These are phyloP conservation scores for Lissocephala sabroskyi DNA, from an alignment of 2,888 invertebrate genomes.

Conservation along the genomic window DNA sequence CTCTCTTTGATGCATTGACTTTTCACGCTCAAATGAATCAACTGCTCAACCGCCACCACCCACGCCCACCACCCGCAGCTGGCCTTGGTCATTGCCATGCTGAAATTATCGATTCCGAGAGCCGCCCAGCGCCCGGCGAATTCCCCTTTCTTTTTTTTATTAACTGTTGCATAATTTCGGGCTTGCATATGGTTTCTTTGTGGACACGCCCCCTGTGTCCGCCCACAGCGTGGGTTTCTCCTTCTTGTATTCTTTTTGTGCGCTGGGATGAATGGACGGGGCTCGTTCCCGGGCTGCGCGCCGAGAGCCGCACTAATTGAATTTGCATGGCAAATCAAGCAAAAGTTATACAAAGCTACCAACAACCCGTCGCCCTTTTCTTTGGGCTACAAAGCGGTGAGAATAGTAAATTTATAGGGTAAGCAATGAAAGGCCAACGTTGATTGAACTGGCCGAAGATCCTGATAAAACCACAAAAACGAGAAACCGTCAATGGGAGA, in stretches of 20 bases:
- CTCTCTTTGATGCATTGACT: constrained; percentile 2
- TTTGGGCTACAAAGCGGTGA: too few species aligned
- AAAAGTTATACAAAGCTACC: constrained; percentile 15
- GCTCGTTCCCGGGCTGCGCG: neutral
- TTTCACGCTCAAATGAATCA: constrained; percentile 4
- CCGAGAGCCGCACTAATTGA: constrained; percentile 22
- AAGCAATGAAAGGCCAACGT: too few species aligned
- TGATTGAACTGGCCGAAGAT: too few species aligned
- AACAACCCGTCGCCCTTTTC: too few species aligned
- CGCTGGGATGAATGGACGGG: neutral
- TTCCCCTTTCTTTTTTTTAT: constrained; percentile 21
- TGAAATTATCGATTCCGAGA: constrained; percentile 18
- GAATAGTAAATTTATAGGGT: too few species aligned
- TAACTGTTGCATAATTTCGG: constrained; percentile 38
- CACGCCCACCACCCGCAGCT: neutral
- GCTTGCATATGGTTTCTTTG: constrained; percentile 16
- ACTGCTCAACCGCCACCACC: neutral
- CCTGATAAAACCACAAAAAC: too few species aligned
- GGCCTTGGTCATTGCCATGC: constrained; percentile 3
- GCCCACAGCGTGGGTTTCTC: too few species aligned
- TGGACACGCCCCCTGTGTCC: constrained; percentile 4
- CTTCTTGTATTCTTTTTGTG: constrained; percentile 1
- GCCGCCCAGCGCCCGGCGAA: constrained; percentile 5
- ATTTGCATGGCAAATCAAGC: constrained; percentile 35
- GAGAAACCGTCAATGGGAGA: too few species aligned